A percentile compares a stretch with the other conserved stretches of the same genome.
phyloP scores from a whole-genome alignment of 53 echinoderm and acorn worm genomes.

The Luidia sarsii region DNA sequence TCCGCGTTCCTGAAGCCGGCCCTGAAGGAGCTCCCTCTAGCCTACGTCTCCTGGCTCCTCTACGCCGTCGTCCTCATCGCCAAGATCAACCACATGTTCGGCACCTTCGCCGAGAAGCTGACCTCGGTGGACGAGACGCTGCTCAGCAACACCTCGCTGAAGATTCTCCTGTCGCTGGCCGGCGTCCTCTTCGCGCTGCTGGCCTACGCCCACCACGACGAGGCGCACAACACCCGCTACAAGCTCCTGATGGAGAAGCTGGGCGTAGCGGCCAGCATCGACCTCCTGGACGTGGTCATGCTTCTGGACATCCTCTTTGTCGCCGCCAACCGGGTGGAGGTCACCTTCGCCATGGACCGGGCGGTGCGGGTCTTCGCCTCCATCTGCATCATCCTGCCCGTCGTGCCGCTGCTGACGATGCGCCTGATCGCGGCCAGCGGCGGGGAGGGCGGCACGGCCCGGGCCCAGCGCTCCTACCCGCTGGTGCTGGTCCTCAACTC shows the following conservation, averaged over 20 bases:
- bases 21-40: slow-evolving; percentile 60
- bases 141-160: slow-evolving; percentile 69
- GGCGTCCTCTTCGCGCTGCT: slow-evolving; percentile 57
- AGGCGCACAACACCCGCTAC: slow-evolving; percentile 49
- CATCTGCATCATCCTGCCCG: slow-evolving; percentile 46
- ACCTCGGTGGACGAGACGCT: slow-evolving; percentile 7
- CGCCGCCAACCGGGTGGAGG: background rate
- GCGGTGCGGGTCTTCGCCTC: slow-evolving; percentile 40
- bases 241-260: slow-evolving; percentile 55
- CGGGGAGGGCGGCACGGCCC: slow-evolving; percentile 5
- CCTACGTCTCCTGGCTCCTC: slow-evolving; percentile 72
- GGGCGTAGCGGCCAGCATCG: slow-evolving; percentile 31
- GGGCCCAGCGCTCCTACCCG: slow-evolving; percentile 28
- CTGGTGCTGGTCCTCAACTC: slow-evolving; percentile 43
- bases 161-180: slow-evolving; percentile 58
- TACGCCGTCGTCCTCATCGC: slow-evolving; percentile 67
- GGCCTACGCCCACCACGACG: slow-evolving; percentile 58
- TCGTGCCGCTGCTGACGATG: slow-evolving; percentile 44
- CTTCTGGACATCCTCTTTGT: slow-evolving; percentile 51
- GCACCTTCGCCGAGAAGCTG: background rate
- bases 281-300: slow-evolving; percentile 58
- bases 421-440: slow-evolving; percentile 15
- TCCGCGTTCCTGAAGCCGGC: slow-evolving; percentile 7
- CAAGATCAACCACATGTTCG: slow-evolving; percentile 67
- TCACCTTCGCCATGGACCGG: slow-evolving; percentile 27